Evolutionary conservation across 2,797 vertebrate genomes (phyloP), one percentile per base, ranked within the genome.

Genomic region (Distichodus sexfasciatus): DNA sequence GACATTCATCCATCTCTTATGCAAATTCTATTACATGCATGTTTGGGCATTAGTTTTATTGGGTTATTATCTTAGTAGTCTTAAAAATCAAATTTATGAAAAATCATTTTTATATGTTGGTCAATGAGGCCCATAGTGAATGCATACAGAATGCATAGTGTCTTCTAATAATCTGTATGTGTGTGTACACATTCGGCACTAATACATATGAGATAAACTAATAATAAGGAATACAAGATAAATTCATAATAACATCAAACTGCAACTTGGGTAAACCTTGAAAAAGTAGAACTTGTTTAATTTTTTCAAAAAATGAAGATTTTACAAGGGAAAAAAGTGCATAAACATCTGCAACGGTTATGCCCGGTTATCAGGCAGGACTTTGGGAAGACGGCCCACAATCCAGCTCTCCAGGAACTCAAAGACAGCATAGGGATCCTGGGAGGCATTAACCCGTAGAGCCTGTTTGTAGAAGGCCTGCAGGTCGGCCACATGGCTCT

Each of bases 371-470:
- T 43, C 15, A 40, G 66, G 31, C 47, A 72, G 50, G 51, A 44
- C 60, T 38, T 36, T 59, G 83, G 91, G 83, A 59, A 90, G 79
- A 0, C 89, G 87, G 0, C 84, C 88, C 43, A 93, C 82, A 69
- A 93, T 68, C 4, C 87, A 87, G 35, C 93, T 94, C 84, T 96
- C 94, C 46, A 98, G 80, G 67, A 88, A 84, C 82, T 96, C 94
- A 24, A 93, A 95, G 69, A 98, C 84, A 0, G 76, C 85, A 38
- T 90, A 82, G 0, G 94, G 92, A 71, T 95, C 93, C 86, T 94
- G 95, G 80, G 96, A 94, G 15, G 91, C 93, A 0, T 93, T 92
- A 69, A 98, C 12, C 2, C 81, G 69, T 74, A 92, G 75, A 2
- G 90, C 90, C 5, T 85, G 79, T 73, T 81, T 65, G 65, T 91